Evolutionary conservation across 2,888 invertebrate species (phyloP), one percentile per base, ranked within the genome.

Genomic region (Athalia circularis): DNA sequence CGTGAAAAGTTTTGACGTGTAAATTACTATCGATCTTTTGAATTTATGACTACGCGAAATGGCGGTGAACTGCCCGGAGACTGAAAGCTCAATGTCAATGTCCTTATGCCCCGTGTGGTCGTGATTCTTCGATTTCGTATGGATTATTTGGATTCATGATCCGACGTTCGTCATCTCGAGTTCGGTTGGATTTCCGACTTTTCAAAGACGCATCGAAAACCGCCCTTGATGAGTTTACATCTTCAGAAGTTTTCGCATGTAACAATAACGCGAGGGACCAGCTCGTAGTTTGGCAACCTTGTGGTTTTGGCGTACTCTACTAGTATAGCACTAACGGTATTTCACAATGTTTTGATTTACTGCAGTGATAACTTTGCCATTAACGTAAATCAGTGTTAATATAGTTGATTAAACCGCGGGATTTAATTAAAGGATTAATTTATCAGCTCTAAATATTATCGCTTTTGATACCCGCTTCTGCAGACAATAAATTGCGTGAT

Each of bases 11-110:
- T 84, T 82, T 80, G 83, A 82, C 80, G 76, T 82, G 77, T 79
- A 83, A 82, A 83, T 83, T 83, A 82, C 79, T 82, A 81, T 83
- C 80, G 80, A 83, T 82, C 80, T 79, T 50, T 8, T 9, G 5
- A 2, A 43, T 43, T 45, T 64, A 43, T 64, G 29, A 29, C 29
- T 15, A 50, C 50, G 11, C 68, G 43, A 54, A 54, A 52, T 52
- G 52, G 11, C 43, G 45, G 47, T 11, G n/a, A 57, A 13, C 57
- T 47, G 13, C 45, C 72, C 72, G 29, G 11, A 7, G 6, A 5
- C 54, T 59, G 9, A 8, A 9, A 62, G 13, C 50, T n/a, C 62
- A 62, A 75, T 75, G 75, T 75, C 75, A 75, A 75, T 75, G 75
- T 64, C 29, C 29, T 29, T 29, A 29, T 62, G 54, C 54, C 7